Base-by-base conservation (phyloP, 2,797 vertebrate species). In the Cirrhinus mrigala region DNA sequence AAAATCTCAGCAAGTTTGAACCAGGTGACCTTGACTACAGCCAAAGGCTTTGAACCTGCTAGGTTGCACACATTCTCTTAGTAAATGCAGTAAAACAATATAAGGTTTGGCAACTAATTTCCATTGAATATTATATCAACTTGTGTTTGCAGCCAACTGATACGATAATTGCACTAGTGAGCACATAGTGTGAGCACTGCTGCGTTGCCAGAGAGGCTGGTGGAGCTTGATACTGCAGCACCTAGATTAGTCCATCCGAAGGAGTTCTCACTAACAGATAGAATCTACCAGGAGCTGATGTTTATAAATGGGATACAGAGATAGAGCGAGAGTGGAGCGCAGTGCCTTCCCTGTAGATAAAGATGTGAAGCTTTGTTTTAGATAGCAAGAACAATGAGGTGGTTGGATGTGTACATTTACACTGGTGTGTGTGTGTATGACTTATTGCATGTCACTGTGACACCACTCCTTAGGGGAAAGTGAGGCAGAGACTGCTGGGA, bases 231-330 rank as follows among this genome's bases (percentile, higher is more conserved):
- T 84, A 68, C 44, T 33, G 52, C 75, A 33, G 10, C 37, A 58
- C 33, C 52, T 58, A 60, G 75, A 84, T 60, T 48, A 81, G 73
- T 84, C 54, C 62, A 77, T 77, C 79, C 60, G n/a, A 76, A 81
- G 22, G 71, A 70, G 70, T 60, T 84, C 52, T 84, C 78, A 48
- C 62, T 52, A 81, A 77, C 69, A 77, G 82, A 84, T n/a, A 44
- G 9, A 66, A 58, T 66, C 60, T 70, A 54, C 68, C 48, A 46
- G 66, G 76, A 56, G 81, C 74, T 77, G 81, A 73, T 83, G 82
- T 81, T 80, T 81, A 81, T 60, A 87, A 87, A 87, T 79, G 76
- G 40, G 24, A 58, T n/a, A 54, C 60, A 58, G 66, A 12, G 69
- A 54, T 44, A 27, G 77, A 85, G 6, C 7, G 16, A 74, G 46